Base-by-base conservation (phyloP, 2,888 invertebrate species). In the Anthrax anthrax region DNA sequence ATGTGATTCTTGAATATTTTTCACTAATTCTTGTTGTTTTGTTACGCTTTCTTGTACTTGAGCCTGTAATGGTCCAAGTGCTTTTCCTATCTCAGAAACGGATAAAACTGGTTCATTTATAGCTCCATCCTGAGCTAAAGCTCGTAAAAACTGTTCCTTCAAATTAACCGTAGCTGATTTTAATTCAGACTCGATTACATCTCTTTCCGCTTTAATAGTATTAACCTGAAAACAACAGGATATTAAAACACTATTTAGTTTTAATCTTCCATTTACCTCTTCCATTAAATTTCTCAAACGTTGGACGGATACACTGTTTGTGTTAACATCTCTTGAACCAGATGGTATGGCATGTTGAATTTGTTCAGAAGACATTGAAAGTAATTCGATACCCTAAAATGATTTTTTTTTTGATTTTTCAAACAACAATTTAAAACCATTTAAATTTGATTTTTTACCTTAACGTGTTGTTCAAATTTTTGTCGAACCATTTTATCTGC, bases 181-280 rank as follows among this genome's bases (percentile, higher is more conserved):
- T 36, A 95, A 71, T 66, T 91, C 88, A 3, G 79, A 80, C 72
- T 96, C 95, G 54, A 94, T 78, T 6, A 78, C 80, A 67, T 94
- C 94, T 40, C 96, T 78, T 70, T 92, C 91, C 4, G 83, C 83
- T 71, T 90, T 91, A 41, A 92, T 72, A 36, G 78, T 76, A 60
- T 90, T 90, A 46, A 92, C 87, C 74, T 80, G 49, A 46, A 55
- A 65, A 64, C 41, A 68, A 55, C 18, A 60, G 58, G 43, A 61
- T 64, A n/a, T n/a, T n/a, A n/a, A n/a, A n/a, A n/a, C n/a, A n/a
- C n/a, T n/a, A n/a, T n/a, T n/a, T 29, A 13, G 12, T 32, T 5
- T 32, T 36, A 36, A 17, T 17, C 32, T 4, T 47, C 19, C 12
- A 49, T 49, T 62, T 61, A 78, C 81, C 53, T 81, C 75, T 59